These are phyloP conservation scores for Trichoplusia ni DNA, from an alignment of 1,140 invertebrate genomes.

Conservation along the genomic window DNA sequence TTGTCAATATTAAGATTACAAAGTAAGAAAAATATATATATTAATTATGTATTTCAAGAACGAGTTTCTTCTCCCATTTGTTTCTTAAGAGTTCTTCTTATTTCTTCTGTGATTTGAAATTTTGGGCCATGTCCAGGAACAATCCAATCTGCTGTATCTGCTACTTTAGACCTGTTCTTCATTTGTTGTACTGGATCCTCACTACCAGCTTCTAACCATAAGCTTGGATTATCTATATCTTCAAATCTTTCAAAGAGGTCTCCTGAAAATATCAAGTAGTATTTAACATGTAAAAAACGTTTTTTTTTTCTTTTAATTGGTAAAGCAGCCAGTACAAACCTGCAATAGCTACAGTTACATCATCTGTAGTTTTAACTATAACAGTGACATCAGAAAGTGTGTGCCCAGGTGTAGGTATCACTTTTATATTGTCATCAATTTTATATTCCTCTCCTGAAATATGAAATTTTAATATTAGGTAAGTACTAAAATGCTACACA, in stretches of 20 bases:
- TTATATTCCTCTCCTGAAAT: constrained; percentile 75
- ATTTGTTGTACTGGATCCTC: constrained; percentile 87
- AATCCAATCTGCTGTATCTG: constrained; percentile 89
- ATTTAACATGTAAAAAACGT: background rate
- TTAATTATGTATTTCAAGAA: background rate
- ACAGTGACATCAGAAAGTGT: constrained; percentile 93
- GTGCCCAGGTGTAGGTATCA: constrained; percentile 94
- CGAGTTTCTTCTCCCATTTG: constrained; percentile 36
- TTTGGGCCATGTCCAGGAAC: constrained; percentile 91
- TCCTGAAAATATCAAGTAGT: constrained; percentile 49
- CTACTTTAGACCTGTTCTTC: constrained; percentile 86
- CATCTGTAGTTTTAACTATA: constrained; percentile 84
- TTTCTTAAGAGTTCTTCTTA: constrained; percentile 50
- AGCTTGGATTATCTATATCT: constrained; percentile 87
- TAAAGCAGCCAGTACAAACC: constrained; percentile 80
- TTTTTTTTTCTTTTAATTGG: background rate
- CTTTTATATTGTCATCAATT: constrained; percentile 84
- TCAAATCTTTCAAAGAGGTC: constrained; percentile 82
- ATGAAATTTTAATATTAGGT: background rate
- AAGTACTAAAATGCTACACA: too few relatives aligned
- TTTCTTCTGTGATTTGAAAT: constrained; percentile 63
- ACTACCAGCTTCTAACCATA: constrained; percentile 91
- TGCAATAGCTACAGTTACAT: constrained; percentile 85
- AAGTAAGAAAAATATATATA: background rate
- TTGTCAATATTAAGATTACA: background rate